phyloP scores from a whole-genome alignment of 2,797 vertebrate genomes.

The Crypturellus tataupa region DNA sequence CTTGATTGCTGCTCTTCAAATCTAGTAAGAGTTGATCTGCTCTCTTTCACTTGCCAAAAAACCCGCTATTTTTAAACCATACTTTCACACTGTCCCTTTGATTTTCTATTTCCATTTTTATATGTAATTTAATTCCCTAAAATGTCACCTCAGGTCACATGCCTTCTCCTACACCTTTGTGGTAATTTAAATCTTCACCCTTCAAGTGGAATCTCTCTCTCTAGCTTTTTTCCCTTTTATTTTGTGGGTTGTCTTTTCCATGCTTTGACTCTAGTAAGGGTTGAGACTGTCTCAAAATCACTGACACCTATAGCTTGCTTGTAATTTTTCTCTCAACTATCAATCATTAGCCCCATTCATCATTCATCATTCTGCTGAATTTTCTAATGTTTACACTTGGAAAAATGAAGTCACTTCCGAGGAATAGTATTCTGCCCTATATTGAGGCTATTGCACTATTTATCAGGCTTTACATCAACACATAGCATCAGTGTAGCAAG shows the following conservation, averaged over 20 bases:
- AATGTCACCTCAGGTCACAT: slow-evolving; percentile 10
- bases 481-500: background rate
- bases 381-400: background rate
- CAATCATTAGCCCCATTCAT: no score
- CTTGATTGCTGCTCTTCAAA: background rate
- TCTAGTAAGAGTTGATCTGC: background rate
- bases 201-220: background rate
- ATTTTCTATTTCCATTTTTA: slow-evolving; percentile 8
- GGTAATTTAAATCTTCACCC: background rate
- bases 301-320: background rate
- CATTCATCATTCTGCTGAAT: background rate
- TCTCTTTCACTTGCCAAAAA: background rate
- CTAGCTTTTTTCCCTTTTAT: background rate
- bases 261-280: background rate
- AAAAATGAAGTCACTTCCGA: background rate
- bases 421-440: background rate
- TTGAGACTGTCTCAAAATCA: background rate
- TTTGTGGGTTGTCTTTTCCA: background rate
- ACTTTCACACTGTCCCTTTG: background rate
- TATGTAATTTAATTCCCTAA: slow-evolving; percentile 16
- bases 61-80: background rate
- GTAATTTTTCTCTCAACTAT: background rate
- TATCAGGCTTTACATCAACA: background rate
- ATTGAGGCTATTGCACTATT: background rate
- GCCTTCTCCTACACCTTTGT: background rate